phyloP scores from a whole-genome alignment of 2,797 vertebrate species.

The Hemitrygon akajei region DNA sequence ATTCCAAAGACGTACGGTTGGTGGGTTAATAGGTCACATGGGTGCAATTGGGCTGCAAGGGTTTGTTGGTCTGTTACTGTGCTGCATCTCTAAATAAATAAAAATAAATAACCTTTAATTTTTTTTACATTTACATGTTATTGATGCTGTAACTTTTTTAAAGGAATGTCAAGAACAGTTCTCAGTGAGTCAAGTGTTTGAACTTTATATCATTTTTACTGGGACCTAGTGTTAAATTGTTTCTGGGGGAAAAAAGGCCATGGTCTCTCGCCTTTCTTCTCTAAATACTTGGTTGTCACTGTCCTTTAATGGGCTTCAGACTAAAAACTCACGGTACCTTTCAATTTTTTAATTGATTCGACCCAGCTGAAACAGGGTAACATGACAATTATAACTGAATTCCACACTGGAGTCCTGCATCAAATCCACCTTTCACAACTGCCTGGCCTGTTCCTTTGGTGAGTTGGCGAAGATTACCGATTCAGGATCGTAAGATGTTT shows the following conservation, averaged over 20 bases:
- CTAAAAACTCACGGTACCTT: not conserved
- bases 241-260: not conserved
- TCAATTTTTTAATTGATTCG: no score
- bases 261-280: not conserved
- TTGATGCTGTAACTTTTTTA: not conserved
- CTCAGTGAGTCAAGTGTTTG: not conserved
- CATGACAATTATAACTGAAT: not conserved
- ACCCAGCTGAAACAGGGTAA: not conserved
- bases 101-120: not conserved
- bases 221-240: not conserved
- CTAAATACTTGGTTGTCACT: not conserved
- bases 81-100: no score
- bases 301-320: not conserved
- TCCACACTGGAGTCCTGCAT: not conserved
- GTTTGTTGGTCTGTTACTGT: no score
- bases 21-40: no score
- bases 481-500: not conserved
- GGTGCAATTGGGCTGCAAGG: no score
- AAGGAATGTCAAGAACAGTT: not conserved
- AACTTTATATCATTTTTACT: not conserved
- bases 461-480: not conserved
- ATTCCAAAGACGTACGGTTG: no score
- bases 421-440: not conserved
- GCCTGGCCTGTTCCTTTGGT: not conserved
- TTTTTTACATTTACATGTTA: no score